Base-by-base conservation (phyloP, 2,888 invertebrate genomes). In the Synergus japonicus region DNA sequence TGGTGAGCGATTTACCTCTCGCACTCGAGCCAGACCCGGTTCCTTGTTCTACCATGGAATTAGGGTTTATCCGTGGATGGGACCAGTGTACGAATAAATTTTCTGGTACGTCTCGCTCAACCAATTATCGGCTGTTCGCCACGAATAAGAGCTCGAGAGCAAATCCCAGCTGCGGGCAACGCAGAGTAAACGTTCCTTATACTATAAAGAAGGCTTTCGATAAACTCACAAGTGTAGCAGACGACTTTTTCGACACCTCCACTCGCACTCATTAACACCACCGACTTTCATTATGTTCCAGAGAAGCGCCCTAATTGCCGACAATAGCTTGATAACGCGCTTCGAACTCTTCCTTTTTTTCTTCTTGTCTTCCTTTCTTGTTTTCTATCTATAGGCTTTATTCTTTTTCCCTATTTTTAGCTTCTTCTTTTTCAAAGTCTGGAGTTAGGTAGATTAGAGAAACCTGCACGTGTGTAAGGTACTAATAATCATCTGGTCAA, bases 201-300 rank as follows among this genome's bases (percentile, higher is more conserved):
- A 7, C 2, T 37, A 22, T 10, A 60, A 67, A 73, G 10, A 44
- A 69, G 10, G 37, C 29, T 37, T 10, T 73, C 73, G 29, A 73
- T 13, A 46, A 46, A 69, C 29, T 69, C 69, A 46, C 73, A 83
- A 84, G 80, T 84, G 81, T 81, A 80, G 85, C 85, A 85, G 80
- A 82, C 85, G 85, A 83, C 86, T 83, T 84, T 81, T 87, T 87
- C 89, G 86, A 91, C 91, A 89, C 90, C 89, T 91, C 79, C 81
- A 58, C 82, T 82, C 83, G 85, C 85, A 86, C 90, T 90, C 89
- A 91, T 92, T 91, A 92, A 92, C 91, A 89, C 90, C 81, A 76
- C 79, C 79, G 84, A 88, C 85, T 91, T 91, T 92, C 91, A 92
- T 91, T 90, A 90, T 89, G 89, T 90, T 89, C 86, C 84, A 83